Evolutionary conservation across 1,140 invertebrate genomes (phyloP).

Genomic region (Drosophila repleta): DNA sequence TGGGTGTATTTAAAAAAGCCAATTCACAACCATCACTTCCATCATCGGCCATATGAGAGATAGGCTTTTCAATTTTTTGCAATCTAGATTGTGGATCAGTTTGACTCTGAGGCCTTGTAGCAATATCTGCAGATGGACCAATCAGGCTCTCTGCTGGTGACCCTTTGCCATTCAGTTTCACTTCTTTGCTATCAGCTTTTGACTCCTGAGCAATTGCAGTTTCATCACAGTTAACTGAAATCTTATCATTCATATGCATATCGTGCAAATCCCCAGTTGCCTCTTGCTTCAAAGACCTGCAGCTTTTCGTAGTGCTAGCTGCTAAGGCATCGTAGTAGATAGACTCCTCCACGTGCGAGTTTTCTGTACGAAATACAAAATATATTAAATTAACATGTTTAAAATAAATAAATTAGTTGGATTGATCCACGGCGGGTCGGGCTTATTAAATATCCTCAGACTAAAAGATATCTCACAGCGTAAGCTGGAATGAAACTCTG

Average conservation of each 20-base stretch:
- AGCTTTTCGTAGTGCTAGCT: slow-evolving; percentile 37
- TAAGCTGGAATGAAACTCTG: too few species aligned
- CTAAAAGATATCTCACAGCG: too few species aligned
- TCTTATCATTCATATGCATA: slow-evolving; percentile 23
- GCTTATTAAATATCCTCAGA: too few species aligned
- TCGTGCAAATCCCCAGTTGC: slow-evolving; percentile 11
- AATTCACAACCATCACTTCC: slow-evolving; percentile 50
- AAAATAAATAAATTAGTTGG: background rate
- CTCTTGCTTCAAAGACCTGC: slow-evolving; percentile 13
- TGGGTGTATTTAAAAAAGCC: slow-evolving; percentile 35
- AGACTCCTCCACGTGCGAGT: slow-evolving; percentile 70
- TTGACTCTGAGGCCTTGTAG: slow-evolving; percentile 42
- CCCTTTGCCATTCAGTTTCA: slow-evolving; percentile 34
- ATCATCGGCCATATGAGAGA: slow-evolving; percentile 5
- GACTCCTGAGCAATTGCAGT: background rate
- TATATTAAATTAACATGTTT: background rate
- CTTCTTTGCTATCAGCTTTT: too few species aligned
- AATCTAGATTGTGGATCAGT: background rate
- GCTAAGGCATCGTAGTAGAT: slow-evolving; percentile 76
- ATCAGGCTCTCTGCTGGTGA: slow-evolving; percentile 13
- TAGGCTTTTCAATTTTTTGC: slow-evolving; percentile 36
- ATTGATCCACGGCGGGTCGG: too few species aligned
- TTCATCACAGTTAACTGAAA: slow-evolving; percentile 53
- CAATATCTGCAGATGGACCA: slow-evolving; percentile 28
- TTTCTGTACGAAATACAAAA: slow-evolving; percentile 19